phyloP scores from a whole-genome alignment of 2,888 invertebrate genomes.

The Chromoteleia sp. region DNA sequence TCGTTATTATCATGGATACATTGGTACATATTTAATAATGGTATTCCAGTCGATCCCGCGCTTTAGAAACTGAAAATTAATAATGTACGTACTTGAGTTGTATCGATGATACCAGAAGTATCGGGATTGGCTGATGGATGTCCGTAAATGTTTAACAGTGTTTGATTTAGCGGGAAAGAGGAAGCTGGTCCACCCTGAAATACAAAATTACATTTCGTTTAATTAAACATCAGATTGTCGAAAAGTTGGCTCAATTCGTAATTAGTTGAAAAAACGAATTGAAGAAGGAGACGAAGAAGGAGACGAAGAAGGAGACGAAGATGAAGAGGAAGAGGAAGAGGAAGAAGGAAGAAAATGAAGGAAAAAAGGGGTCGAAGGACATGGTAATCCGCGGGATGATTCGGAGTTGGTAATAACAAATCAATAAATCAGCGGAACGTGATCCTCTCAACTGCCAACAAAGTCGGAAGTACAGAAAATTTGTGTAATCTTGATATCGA shows the following conservation, averaged over 20 bases:
- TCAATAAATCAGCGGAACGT: slow-evolving; percentile 34
- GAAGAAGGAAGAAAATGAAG: too few species aligned
- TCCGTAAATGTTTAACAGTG: slow-evolving; percentile 84
- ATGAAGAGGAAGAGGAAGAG: too few species aligned
- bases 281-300: too few species aligned
- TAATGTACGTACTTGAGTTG: slow-evolving; percentile 81
- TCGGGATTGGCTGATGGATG: slow-evolving; percentile 84
- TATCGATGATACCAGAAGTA: slow-evolving; percentile 79
- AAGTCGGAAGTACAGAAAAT: slow-evolving; percentile 24
- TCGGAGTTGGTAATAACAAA: slow-evolving; percentile 25
- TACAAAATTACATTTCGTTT: slow-evolving; percentile 41
- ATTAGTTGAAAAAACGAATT: neutral
- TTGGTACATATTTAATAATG: slow-evolving; percentile 44
- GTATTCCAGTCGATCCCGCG: neutral
- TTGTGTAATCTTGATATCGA: slow-evolving; percentile 44
- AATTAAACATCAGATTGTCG: slow-evolving; percentile 1
- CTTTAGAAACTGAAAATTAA: slow-evolving; percentile 27
- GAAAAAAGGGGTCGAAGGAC: too few species aligned
- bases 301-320: too few species aligned
- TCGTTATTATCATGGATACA: too few species aligned
- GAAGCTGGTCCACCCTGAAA: slow-evolving; percentile 82
- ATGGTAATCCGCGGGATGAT: slow-evolving; percentile 4
- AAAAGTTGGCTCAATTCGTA: slow-evolving; percentile 19
- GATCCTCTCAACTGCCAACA: slow-evolving; percentile 22
- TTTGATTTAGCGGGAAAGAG: slow-evolving; percentile 84